Evolutionary conservation across 1,140 invertebrate genomes (phyloP).

Genomic region (Drosophila virilis): DNA sequence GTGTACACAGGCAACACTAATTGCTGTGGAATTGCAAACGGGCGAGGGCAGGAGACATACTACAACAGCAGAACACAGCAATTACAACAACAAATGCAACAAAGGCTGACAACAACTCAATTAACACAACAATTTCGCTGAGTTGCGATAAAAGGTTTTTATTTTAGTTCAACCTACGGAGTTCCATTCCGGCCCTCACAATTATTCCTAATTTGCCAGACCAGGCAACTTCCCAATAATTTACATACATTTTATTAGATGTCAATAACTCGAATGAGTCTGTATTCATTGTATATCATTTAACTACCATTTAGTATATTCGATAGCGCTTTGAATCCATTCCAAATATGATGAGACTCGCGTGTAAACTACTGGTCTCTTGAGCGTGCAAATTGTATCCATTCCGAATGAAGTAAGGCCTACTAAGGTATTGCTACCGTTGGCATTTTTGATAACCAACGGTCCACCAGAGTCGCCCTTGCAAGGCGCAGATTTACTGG

Average conservation of each 20-base stretch:
- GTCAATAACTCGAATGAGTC: too few relatives aligned
- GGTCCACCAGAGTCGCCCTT: constrained; percentile 11
- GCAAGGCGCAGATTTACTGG: not conserved
- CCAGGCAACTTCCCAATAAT: too few relatives aligned
- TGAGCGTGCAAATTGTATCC: rapidly evolving
- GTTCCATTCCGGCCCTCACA: too few relatives aligned
- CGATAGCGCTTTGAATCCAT: constrained; percentile 16
- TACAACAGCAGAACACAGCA: constrained; percentile 54
- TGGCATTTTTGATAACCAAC: not conserved
- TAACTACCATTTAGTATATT: not conserved
- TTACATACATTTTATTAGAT: too few relatives aligned
- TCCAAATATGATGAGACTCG: constrained; percentile 9
- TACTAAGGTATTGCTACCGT: not conserved
- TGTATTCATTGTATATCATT: not conserved
- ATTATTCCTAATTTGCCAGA: too few relatives aligned
- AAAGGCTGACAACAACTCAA: constrained; percentile 65
- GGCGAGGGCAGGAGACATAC: constrained; percentile 33
- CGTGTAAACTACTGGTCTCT: not conserved
- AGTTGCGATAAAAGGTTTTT: constrained; percentile 43
- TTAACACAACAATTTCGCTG: constrained; percentile 62
- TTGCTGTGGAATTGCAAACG: constrained; percentile 72
- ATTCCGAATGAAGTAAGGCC: not conserved
- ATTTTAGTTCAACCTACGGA: not conserved
- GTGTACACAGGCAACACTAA: constrained; percentile 74
- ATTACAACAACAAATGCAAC: constrained; percentile 34